Evolutionary conservation across 2,113 vertebrate genomes (phyloP).

Genomic region (Acanthochromis polyacanthus): DNA sequence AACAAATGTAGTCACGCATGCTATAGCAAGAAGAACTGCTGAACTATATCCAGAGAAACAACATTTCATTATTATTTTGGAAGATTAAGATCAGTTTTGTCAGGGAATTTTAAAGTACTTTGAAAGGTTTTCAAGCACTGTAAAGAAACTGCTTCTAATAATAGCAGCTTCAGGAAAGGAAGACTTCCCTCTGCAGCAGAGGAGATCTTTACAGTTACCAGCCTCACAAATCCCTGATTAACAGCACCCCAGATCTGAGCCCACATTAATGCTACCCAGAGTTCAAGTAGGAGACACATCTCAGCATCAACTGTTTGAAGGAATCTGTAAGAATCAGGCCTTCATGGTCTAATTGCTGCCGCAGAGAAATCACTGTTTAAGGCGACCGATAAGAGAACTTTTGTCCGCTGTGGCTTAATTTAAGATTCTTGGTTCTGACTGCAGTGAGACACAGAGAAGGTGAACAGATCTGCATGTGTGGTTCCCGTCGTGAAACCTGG

Average conservation of each 20-base stretch:
- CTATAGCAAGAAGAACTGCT: no score
- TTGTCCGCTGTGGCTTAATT: no score
- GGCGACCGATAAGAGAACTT: not conserved
- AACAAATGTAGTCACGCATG: no score
- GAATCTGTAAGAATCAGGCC: not conserved
- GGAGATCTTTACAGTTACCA: slow-evolving; percentile 1
- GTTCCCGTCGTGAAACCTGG: not conserved
- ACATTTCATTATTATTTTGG: no score
- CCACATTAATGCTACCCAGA: not conserved
- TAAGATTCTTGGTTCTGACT: no score
- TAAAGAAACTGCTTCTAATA: not conserved
- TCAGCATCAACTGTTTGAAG: not conserved
- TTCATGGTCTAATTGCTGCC: not conserved
- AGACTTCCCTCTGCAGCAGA: not conserved
- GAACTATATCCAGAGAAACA: no score
- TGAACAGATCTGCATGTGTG: not conserved
- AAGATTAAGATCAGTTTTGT: not conserved
- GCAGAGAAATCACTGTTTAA: not conserved
- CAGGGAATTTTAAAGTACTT: not conserved
- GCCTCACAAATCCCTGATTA: slow-evolving; percentile 17
- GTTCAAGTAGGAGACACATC: not conserved
- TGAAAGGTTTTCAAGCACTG: not conserved
- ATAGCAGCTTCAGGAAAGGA: not conserved
- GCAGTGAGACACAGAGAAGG: no score
- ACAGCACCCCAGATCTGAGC: not conserved